Base-by-base conservation (phyloP, 2,888 invertebrate genomes). In the Athripsodes cinereus region DNA sequence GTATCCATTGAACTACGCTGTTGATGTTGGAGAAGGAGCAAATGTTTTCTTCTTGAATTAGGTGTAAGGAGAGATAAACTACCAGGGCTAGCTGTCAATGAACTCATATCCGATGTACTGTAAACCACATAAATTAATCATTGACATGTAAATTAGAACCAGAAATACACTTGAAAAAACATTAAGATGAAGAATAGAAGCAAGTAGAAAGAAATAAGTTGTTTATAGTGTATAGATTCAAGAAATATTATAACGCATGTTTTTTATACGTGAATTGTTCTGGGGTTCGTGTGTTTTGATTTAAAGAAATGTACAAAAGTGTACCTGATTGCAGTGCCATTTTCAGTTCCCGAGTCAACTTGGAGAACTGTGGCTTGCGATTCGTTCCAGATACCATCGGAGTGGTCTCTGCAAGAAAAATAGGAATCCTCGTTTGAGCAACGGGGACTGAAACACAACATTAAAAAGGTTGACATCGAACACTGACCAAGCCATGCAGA, bases 311-410 rank as follows among this genome's bases (percentile, higher is more conserved):
- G 11, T 31, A 8, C 11, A 11, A 16, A 13, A 8, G 40, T n/a
- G 40, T 67, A 77, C 78, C 78, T 78, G 65, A 83, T 72, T 1
- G 81, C 80, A 1, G 83, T 82, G 44, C 83, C 83, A 70, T 83
- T 84, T 66, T 84, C 83, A 16, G 83, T 83, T 46, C 83, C 83
- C 16, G 85, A 84, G 68, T 89, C 90, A 1, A 84, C 83, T 73
- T 87, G 89, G 34, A 90, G 77, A 16, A 92, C 89, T 1, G 91
- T 92, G 8, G 88, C 86, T 75, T 92, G 92, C 11, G 92, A 92
- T 75, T 92, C 92, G 73, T 92, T 92, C 91, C 92, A 92, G 68
- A 90, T 85, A 52, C 90, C 88, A 69, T 92, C 92, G 50, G 91
- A 91, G 71, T 91, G 90, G 71, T 92, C 92, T 68, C 88, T 76